phyloP scores from a whole-genome alignment of 2,113 vertebrate species.

The Xiphophorus couchianus region DNA sequence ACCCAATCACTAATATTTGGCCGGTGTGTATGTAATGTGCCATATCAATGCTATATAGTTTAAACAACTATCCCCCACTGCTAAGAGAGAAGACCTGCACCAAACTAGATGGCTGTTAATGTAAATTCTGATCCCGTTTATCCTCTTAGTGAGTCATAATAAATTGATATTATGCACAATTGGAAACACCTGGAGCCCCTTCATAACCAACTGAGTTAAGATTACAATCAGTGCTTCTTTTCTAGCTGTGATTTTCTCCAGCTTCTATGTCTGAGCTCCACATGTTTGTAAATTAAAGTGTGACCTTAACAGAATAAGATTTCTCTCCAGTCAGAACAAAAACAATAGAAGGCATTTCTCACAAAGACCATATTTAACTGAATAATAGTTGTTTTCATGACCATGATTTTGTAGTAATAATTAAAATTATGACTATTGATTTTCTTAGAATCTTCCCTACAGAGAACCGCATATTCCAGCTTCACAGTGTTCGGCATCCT shows the following conservation, averaged over 20 bases:
- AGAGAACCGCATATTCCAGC: constrained; percentile 9
- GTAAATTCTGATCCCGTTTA: constrained; percentile 44
- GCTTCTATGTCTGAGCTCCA: constrained; percentile 45
- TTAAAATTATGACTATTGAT: constrained; percentile 10
- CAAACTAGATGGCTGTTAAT: no score
- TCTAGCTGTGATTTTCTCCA: constrained; percentile 2
- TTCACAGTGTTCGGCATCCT: constrained; percentile 22
- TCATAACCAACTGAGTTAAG: constrained; percentile 52
- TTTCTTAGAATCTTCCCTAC: constrained; percentile 11
- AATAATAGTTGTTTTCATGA: neutral
- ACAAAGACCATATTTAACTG: constrained; percentile 36
- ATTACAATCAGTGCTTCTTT: constrained; percentile 48
- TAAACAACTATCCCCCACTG: no score
- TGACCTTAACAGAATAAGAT: constrained; percentile 47
- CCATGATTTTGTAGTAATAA: constrained; percentile 18
- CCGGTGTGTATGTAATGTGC: no score
- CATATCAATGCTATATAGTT: no score
- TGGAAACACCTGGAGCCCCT: constrained; percentile 66
- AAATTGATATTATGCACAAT: constrained; percentile 61
- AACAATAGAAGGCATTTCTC: constrained; percentile 50
- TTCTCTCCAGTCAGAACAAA: constrained; percentile 44
- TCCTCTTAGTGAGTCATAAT: constrained; percentile 52
- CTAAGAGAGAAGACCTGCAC: no score
- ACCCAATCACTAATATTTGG: no score
- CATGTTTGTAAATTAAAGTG: constrained; percentile 62